phyloP scores from a whole-genome alignment of 2,797 vertebrate genomes.

The Coregonus ussuriensis region DNA sequence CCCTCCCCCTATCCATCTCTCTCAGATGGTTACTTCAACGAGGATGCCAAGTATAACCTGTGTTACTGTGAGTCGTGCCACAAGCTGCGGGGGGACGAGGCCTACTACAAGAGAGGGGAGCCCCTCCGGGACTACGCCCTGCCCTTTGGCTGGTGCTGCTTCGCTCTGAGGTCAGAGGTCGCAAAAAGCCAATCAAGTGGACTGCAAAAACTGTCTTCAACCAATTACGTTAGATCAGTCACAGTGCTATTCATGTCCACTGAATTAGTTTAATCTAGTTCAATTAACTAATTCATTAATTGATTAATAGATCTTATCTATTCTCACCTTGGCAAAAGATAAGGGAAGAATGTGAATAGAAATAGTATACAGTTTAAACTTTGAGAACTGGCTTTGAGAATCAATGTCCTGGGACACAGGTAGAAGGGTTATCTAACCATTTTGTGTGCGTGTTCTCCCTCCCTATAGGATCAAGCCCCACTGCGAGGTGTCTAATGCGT shows the following conservation, averaged over 20 bases:
- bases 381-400: not conserved
- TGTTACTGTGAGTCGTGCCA: conserved; percentile 94
- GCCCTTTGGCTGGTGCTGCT: conserved; percentile 91
- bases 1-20: not conserved
- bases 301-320: not conserved
- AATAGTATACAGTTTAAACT: not conserved
- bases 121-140: conserved; percentile 88
- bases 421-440: not conserved
- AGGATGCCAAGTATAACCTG: conserved; percentile 85
- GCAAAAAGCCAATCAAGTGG: not conserved
- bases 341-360: not conserved
- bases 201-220: not conserved
- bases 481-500: conserved; percentile 82
- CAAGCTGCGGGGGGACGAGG: conserved; percentile 89
- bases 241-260: not conserved
- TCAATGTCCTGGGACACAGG: not conserved
- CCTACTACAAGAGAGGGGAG: conserved; percentile 88
- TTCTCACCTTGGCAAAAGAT: not conserved
- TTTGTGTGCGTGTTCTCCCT: not conserved
- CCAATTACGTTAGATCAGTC: not conserved
- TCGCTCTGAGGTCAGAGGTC: conserved; percentile 82
- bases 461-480: conserved; percentile 81
- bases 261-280: not conserved
- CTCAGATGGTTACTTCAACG: conserved; percentile 86
- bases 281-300: not conserved